phyloP scores from a whole-genome alignment of 1,140 invertebrate genomes.

The Cydia strobilella region DNA sequence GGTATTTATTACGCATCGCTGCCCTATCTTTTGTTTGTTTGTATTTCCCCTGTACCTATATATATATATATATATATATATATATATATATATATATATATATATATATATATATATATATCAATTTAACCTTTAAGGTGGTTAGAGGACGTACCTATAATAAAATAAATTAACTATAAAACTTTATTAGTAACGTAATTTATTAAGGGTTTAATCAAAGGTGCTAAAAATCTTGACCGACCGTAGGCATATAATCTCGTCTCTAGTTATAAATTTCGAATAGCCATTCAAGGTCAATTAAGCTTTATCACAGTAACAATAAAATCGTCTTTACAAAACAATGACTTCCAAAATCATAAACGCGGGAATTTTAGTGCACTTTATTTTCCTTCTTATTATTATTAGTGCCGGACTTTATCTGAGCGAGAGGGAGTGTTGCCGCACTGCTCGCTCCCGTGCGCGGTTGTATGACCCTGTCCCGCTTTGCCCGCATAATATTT shows the following conservation, averaged over 20 bases:
- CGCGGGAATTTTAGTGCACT: conserved; percentile 58
- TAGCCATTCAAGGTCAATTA: background rate
- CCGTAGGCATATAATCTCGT: background rate
- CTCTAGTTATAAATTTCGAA: background rate
- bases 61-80: too few species aligned
- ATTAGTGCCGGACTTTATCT: conserved; percentile 56
- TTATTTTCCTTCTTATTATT: conserved; percentile 64
- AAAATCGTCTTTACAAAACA: conserved; percentile 36
- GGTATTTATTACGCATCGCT: background rate
- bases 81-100: too few species aligned
- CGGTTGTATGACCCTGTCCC: conserved; percentile 44
- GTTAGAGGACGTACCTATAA: background rate
- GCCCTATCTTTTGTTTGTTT: background rate
- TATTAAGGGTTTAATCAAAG: background rate
- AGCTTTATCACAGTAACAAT: conserved; percentile 40
- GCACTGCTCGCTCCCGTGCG: conserved; percentile 8
- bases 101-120: too few species aligned
- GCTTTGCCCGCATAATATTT: conserved; percentile 60
- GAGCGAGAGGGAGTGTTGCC: conserved; percentile 42
- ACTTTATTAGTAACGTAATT: background rate
- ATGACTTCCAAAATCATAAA: conserved; percentile 43
- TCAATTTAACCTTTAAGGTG: background rate
- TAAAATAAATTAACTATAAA: background rate
- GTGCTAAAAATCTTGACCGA: background rate
- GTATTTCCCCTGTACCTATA: background rate